Base-by-base conservation (phyloP, 2,797 vertebrate species). In the Myripristis jacobus region DNA sequence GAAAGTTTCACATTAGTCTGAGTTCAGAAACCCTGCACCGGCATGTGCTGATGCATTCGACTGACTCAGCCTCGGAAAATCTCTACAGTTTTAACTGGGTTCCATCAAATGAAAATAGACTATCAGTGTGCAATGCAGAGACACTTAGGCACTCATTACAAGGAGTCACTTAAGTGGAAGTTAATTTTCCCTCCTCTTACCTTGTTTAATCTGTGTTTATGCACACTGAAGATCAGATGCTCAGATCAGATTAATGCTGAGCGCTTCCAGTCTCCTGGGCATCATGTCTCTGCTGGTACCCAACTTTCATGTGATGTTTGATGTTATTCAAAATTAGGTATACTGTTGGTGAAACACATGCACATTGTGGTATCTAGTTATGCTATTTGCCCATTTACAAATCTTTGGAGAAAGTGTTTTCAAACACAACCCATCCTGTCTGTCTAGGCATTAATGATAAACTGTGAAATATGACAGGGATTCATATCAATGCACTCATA, bases 341-440 rank as follows among this genome's bases (percentile, higher is more conserved):
- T 7, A 36, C 34, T 7, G 7, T 36, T 36, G 11, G 34, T 36
- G 34, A 36, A 36, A 36, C 34, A 10, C 6, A 36, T 36, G 34
- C 34, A 36, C 12, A 36, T 36, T 36, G 34, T 36, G 12, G 2
- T 9, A 36, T 36, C 34, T 36, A 36, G 9, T 36, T 70, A 70
- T 77, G 29, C 65, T 66, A 48, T 44, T 50, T 16, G 15, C 3
- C 46, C 53, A 85, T 88, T 88, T 85, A 15, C 16, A 61, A 46
- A 75, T 83, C 83, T 66, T 11, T 64, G 21, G 81, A 76, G 80
- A 82, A 34, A 38, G 34, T 48, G 58, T 70, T 55, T 81, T 83
- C 86, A 88, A 82, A 87, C 47, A 4, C 50, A 75, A 54, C 58
- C n/a, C 47, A 48, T 77, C 47, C 75, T 59, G 9, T 81, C 58